Conservation (phyloP, 2,113 vertebrate genomes). For the Probosciger aterrimus region DNA sequence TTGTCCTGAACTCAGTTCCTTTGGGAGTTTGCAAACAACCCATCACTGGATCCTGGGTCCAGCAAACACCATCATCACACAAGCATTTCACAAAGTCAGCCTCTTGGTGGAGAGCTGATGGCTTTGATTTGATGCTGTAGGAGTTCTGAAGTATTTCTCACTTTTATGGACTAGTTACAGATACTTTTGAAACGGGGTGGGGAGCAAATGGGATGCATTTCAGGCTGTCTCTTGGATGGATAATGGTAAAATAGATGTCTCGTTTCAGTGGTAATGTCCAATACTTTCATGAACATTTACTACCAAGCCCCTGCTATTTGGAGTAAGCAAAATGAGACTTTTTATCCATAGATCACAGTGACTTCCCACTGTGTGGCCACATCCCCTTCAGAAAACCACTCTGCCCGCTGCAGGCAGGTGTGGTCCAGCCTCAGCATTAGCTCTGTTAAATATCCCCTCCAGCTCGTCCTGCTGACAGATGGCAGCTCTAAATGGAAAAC, state of each 20-base stretch:
- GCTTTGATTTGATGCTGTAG: fast-evolving
- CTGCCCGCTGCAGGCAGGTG: neutral
- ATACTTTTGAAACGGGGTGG: fast-evolving
- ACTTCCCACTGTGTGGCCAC: neutral
- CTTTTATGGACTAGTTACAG: neutral
- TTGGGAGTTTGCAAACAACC: neutral
- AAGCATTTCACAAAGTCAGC: neutral
- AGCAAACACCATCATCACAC: neutral
- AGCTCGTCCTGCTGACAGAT: neutral
- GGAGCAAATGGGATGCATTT: neutral
- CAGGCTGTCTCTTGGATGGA: neutral
- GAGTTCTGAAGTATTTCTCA: neutral
- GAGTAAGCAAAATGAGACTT: neutral
- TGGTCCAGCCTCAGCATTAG: neutral
- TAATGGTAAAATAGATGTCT: neutral
- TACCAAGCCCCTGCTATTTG: neutral
- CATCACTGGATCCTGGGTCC: neutral
- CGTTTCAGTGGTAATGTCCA: neutral
- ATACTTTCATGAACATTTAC: neutral
- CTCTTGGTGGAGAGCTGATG: neutral
- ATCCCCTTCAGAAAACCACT: neutral
- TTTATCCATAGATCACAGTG: neutral
- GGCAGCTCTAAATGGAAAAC: neutral
- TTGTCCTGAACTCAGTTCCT: neutral
- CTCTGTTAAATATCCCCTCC: neutral